A percentile compares a stretch with the other conserved stretches of the same genome.
These are phyloP conservation scores for Mantis religiosa DNA, from an alignment of 2,888 invertebrate genomes.

Conservation along the genomic window DNA sequence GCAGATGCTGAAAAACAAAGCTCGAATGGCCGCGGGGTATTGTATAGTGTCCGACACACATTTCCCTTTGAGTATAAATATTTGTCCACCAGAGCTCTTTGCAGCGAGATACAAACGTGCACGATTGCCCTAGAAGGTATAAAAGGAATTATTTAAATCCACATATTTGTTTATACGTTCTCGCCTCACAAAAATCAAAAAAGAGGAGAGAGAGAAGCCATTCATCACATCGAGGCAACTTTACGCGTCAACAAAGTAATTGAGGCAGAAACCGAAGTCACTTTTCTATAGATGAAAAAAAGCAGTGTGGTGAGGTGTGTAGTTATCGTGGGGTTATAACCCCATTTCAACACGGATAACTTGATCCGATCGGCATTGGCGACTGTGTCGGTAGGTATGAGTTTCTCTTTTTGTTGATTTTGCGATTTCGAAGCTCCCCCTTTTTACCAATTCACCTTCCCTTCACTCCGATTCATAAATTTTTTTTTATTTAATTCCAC, in stretches of 20 bases:
- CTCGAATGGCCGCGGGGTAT: too few relatives aligned
- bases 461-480: not conserved
- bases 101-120: too few relatives aligned
- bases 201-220: not conserved
- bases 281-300: too few relatives aligned
- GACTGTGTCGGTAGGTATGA: not conserved
- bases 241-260: not conserved
- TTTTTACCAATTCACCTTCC: not conserved
- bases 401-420: not conserved
- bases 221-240: not conserved
- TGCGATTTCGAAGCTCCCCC: not conserved
- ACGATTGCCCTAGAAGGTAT: not conserved
- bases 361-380: not conserved
- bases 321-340: not conserved
- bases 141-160: not conserved
- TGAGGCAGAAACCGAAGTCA: not conserved
- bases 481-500: not conserved
- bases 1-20: too few relatives aligned
- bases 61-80: not conserved
- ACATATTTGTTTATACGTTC: not conserved
- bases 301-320: not conserved
- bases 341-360: not conserved
- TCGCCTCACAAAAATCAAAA: not conserved
- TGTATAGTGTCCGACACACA: not conserved
- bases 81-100: not conserved